phyloP scores from a whole-genome alignment of 2,113 vertebrate genomes.

The Calyptommatus sinebrachiatus region DNA sequence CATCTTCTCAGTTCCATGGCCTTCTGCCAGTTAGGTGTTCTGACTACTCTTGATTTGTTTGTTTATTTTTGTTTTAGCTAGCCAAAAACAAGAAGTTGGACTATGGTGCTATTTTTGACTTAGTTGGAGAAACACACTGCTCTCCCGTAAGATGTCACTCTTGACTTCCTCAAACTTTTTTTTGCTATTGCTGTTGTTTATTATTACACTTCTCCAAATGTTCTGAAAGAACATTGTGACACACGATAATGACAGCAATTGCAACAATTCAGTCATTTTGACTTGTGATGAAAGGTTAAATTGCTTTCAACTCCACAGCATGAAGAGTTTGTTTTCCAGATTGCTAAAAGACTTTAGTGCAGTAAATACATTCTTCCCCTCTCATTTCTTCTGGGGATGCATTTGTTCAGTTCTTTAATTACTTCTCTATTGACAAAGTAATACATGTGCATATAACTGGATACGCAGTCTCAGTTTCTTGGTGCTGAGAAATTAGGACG shows the following conservation, averaged over 20 bases:
- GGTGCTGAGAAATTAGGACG: no score
- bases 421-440: no score
- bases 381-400: neutral
- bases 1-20: neutral
- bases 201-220: slow-evolving; percentile 21
- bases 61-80: neutral
- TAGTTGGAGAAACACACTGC: neutral
- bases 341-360: slow-evolving; percentile 18
- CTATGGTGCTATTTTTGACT: neutral
- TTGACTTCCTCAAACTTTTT: neutral
- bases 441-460: no score
- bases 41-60: neutral
- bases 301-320: slow-evolving; percentile 21
- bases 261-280: slow-evolving; percentile 24
- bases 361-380: neutral
- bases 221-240: slow-evolving; percentile 5
- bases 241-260: slow-evolving; percentile 35
- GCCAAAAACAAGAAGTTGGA: slow-evolving; percentile 5
- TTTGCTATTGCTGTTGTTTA: neutral
- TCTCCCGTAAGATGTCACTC: neutral
- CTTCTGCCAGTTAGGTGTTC: slow-evolving; percentile 14
- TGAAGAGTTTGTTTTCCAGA: slow-evolving; percentile 17
- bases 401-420: no score
- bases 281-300: slow-evolving; percentile 43
- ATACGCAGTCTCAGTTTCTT: no score